phyloP scores from a whole-genome alignment of 1,140 invertebrate species.

The Mercenaria mercenaria region DNA sequence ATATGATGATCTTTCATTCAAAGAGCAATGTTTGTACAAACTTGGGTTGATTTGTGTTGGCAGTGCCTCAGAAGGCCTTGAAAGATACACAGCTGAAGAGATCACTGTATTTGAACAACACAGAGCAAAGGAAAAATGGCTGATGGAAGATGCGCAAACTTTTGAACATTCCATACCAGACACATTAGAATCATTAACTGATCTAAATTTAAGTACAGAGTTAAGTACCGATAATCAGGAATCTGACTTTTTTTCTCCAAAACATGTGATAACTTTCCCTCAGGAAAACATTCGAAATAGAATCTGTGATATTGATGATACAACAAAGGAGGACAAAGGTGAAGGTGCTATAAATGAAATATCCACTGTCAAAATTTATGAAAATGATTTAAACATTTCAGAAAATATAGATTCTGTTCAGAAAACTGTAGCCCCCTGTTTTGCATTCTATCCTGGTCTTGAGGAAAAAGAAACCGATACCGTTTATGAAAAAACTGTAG shows the following conservation, averaged over 20 bases:
- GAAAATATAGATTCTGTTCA: too few species aligned
- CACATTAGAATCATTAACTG: neutral
- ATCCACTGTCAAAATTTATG: neutral
- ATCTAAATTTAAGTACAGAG: neutral
- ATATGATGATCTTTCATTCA: constrained; percentile 61
- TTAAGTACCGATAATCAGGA: constrained; percentile 5
- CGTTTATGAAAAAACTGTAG: neutral
- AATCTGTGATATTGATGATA: neutral
- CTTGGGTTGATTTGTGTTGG: constrained; percentile 58
- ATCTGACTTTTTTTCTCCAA: constrained; percentile 1
- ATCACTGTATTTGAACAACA: constrained; percentile 55
- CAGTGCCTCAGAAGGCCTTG: constrained; percentile 26
- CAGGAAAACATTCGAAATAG: neutral
- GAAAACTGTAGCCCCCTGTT: too few species aligned
- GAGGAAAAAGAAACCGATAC: neutral
- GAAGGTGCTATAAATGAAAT: neutral
- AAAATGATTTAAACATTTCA: too few species aligned
- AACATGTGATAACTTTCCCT: neutral
- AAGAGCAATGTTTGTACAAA: constrained; percentile 60
- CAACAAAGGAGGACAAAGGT: neutral
- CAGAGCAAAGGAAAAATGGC: constrained; percentile 24
- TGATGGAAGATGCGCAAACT: neutral
- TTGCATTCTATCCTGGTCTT: neutral
- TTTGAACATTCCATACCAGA: constrained; percentile 30
- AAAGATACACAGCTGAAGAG: constrained; percentile 35